A percentile compares a stretch with the other conserved stretches of the same genome.
phyloP scores from a whole-genome alignment of 2,888 invertebrate species.

The Clivina fossor region DNA sequence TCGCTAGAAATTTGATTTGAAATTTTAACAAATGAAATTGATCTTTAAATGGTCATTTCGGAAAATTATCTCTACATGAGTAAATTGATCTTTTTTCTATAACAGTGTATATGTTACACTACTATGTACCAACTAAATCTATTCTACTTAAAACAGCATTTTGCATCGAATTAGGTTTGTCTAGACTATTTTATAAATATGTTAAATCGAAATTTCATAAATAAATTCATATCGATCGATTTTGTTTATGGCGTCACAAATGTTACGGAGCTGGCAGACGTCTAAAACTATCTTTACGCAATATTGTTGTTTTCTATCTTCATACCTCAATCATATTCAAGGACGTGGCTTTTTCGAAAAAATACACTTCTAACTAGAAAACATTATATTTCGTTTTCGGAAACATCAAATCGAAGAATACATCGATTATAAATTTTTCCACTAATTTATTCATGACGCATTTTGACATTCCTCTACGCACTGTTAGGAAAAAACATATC shows the following conservation, averaged over 20 bases:
- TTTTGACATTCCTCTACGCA: too few species aligned
- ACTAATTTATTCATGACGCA: too few species aligned
- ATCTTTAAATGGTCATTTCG: too few species aligned
- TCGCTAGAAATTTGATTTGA: too few species aligned
- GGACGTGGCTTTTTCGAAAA: conserved; percentile 17
- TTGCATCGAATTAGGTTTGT: conserved; percentile 35
- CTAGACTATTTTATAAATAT: conserved; percentile 44
- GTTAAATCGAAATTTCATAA: conserved; percentile 40
- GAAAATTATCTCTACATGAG: too few species aligned
- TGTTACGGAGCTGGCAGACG: conserved; percentile 1
- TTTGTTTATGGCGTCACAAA: conserved; percentile 21
- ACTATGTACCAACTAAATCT: conserved; percentile 13
- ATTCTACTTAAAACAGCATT: conserved; percentile 21
- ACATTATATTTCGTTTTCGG: neutral
- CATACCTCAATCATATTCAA: conserved; percentile 21
- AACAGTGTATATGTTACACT: conserved; percentile 22
- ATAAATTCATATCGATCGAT: conserved; percentile 25
- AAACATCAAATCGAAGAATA: neutral
- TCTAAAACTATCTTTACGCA: conserved; percentile 13
- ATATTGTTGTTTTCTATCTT: conserved; percentile 23
- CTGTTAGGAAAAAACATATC: too few species aligned
- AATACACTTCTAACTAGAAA: neutral
- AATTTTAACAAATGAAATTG: too few species aligned
- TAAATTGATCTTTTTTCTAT: neutral
- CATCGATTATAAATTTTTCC: neutral